phyloP scores from a whole-genome alignment of 2,888 invertebrate species.

The Cosmia pyralina region DNA sequence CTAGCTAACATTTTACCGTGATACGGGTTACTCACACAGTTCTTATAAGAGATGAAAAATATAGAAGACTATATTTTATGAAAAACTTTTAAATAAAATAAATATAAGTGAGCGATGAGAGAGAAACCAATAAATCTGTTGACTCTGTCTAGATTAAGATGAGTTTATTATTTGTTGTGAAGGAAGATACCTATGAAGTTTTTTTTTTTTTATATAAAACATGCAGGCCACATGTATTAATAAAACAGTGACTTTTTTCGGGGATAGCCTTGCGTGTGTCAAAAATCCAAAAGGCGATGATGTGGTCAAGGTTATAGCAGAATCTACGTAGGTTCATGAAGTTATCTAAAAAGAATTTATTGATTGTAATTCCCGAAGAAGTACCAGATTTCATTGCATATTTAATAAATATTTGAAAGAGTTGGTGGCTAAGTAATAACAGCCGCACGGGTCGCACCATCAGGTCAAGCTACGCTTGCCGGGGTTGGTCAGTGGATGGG shows the following conservation, averaged over 20 bases:
- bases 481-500: too few species aligned
- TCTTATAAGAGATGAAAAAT: background rate
- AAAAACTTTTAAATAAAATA: constrained; percentile 13
- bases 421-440: too few species aligned
- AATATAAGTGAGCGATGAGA: constrained; percentile 16
- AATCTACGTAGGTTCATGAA: background rate
- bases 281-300: background rate
- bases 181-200: background rate
- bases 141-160: constrained; percentile 21
- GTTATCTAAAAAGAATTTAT: background rate
- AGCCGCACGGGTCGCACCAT: too few species aligned
- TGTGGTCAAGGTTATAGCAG: background rate
- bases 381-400: background rate
- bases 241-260: background rate
- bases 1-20: background rate
- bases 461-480: too few species aligned
- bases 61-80: background rate
- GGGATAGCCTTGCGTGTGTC: background rate
- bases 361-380: background rate
- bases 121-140: constrained; percentile 40
- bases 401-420: too few species aligned
- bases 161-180: constrained; percentile 53
- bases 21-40: background rate
- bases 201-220: background rate
- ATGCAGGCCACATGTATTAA: background rate